Base-by-base conservation (phyloP, 2,113 vertebrate genomes). In the Chiloscyllium plagiosum region DNA sequence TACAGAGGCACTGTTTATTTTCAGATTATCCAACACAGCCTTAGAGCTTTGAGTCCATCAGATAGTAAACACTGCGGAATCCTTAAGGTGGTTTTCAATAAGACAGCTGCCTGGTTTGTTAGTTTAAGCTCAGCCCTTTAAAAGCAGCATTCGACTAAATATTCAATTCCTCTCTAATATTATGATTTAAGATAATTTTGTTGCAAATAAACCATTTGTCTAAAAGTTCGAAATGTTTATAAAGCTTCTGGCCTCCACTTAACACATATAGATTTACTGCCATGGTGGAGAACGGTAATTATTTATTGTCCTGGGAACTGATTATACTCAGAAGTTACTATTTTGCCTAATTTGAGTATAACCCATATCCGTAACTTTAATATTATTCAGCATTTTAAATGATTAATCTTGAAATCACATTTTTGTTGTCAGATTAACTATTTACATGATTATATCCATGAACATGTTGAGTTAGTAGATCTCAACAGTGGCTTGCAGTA, bases 1-100 rank as follows among this genome's bases (percentile, higher is more conserved):
- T 93, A 93, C 89, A 93, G 89, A 86, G 56, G 85, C 52, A 96
- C 42, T 83, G 52, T 66, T 96, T 89, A 96, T 68, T 86, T 96
- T 66, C 95, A 96, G 95, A 86, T 65, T 96, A 96, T 52, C 56
- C n/a, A 1, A 37, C 50, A 52, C 65, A 66, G 65, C 95, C 80
- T 86, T 66, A 26, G 47, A 85, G 95, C 61, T 56, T 85, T 37
- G 56, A 42, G 56, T 85, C 61, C 19, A 96, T 96, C 95, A 85
- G 83, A 85, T 65, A 42, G 95, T 61, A 89, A 96, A 96, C 83
- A 87, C 80, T 86, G 56, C 65, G 69, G 50, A 96, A 96, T 86
- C 83, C 83, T 65, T 87, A 96, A 15, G 52, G 66, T 68, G n/a
- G 89, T 7, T n/a, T 65, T 93, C 20, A 19, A 65, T 93, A 93